Percentiles rank a stretch among this genome's conserved stretches.
These are phyloP conservation scores for Myotis findleyi DNA, from an alignment of 2,797 vertebrate genomes.

Conservation along the genomic window DNA sequence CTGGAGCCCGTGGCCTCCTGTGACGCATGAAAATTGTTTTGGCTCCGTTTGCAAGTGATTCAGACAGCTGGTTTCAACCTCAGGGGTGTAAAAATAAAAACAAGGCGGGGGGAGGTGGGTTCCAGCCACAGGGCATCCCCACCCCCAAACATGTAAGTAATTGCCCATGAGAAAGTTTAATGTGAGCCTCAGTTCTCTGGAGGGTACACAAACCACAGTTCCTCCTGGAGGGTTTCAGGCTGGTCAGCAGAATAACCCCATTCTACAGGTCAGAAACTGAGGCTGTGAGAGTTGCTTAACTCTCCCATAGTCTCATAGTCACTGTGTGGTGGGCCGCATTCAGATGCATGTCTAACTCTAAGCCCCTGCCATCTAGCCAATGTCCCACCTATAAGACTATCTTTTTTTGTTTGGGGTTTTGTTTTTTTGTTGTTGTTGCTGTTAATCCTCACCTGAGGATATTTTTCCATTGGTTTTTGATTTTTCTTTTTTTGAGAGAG, in stretches of 20 bases:
- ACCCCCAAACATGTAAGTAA: conserved; percentile 10
- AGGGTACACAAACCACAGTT: background rate
- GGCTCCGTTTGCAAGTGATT: conserved; percentile 64
- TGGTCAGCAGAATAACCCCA: background rate
- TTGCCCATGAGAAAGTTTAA: background rate
- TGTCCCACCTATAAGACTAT: background rate
- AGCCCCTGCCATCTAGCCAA: background rate
- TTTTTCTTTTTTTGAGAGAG: too few relatives aligned
- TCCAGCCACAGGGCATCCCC: background rate
- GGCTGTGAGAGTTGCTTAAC: background rate
- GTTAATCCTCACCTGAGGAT: too few relatives aligned
- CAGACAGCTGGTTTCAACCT: conserved; percentile 71
- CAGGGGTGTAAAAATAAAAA: conserved; percentile 70
- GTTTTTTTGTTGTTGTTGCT: too few relatives aligned
- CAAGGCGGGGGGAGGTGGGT: conserved; percentile 31
- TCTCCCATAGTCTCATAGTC: background rate
- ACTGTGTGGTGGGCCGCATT: background rate
- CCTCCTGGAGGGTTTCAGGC: background rate
- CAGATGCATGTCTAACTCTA: background rate
- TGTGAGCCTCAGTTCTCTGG: background rate
- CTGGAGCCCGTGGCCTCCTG: conserved; percentile 46
- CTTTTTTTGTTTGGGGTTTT: background rate
- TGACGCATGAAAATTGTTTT: conserved; percentile 69
- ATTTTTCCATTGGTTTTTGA: too few relatives aligned
- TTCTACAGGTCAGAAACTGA: background rate